These are phyloP conservation scores for Erythrocercus mccallii DNA, from an alignment of 2,113 vertebrate species.

Conservation along the genomic window DNA sequence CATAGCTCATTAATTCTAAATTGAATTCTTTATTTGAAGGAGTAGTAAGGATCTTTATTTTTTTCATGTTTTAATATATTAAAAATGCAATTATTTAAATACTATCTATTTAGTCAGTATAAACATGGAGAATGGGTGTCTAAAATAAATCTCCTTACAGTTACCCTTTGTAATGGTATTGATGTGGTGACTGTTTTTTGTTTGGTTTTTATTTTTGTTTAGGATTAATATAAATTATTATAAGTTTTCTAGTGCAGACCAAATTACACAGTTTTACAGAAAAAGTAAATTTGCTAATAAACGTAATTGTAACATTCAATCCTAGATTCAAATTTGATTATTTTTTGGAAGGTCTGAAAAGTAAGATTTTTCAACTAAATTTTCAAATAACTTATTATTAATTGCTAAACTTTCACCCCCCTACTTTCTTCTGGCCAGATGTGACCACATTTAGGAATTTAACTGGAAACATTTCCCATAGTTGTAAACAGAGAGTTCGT, in stretches of 20 bases:
- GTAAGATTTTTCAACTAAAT: neutral
- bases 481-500: neutral
- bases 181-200: neutral
- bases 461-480: neutral
- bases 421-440: neutral
- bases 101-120: neutral
- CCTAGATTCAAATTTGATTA: neutral
- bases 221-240: neutral
- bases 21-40: neutral
- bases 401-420: neutral
- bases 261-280: neutral
- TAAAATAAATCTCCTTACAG: neutral
- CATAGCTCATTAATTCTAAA: neutral
- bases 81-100: neutral
- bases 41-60: neutral
- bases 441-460: neutral
- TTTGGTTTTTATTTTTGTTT: neutral
- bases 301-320: neutral
- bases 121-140: neutral
- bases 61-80: neutral
- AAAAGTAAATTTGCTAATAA: neutral
- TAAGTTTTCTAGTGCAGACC: neutral
- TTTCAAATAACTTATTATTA: neutral
- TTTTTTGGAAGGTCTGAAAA: neutral
- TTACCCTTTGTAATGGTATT: neutral